A percentile compares a stretch with the other conserved stretches of the same genome.
These are phyloP conservation scores for Poecilus cupreus DNA, from an alignment of 2,888 invertebrate genomes.

Conservation along the genomic window DNA sequence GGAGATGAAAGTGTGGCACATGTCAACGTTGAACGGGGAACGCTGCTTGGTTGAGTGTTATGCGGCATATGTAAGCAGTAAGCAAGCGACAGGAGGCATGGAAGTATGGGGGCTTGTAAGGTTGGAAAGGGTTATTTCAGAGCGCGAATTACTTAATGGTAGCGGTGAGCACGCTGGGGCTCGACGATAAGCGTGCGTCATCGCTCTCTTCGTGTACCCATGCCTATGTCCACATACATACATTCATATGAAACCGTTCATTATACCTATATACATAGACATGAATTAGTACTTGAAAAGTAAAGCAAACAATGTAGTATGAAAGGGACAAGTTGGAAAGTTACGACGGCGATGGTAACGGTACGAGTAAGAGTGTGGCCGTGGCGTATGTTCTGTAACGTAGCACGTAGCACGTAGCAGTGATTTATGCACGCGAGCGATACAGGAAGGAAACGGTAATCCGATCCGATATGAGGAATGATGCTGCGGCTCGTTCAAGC, in stretches of 20 bases:
- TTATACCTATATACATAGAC: not conserved
- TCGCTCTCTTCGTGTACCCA: conserved; percentile 14
- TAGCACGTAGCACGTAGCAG: not conserved
- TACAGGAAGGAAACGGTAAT: conserved; percentile 48
- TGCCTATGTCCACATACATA: conserved; percentile 46
- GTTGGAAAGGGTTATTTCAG: no score
- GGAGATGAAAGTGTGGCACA: not conserved
- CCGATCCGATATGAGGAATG: conserved; percentile 51
- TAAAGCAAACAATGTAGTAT: not conserved
- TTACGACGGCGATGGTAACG: no score
- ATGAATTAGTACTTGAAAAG: not conserved
- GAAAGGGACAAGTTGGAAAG: conserved; percentile 26
- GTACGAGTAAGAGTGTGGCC: no score
- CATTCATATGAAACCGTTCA: not conserved
- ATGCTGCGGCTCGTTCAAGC: conserved; percentile 14
- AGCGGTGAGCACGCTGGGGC: conserved; percentile 20
- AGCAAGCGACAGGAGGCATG: not conserved
- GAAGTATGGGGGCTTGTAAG: not conserved
- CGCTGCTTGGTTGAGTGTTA: no score
- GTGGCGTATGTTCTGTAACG: no score
- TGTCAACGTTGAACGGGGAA: conserved; percentile 18
- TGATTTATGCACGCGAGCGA: conserved; percentile 38
- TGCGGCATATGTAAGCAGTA: conserved; percentile 2
- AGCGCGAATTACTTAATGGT: conserved; percentile 38
- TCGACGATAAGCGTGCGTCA: conserved; percentile 37